phyloP scores from a whole-genome alignment of 1,140 invertebrate species.

The Drosophila nannoptera region DNA sequence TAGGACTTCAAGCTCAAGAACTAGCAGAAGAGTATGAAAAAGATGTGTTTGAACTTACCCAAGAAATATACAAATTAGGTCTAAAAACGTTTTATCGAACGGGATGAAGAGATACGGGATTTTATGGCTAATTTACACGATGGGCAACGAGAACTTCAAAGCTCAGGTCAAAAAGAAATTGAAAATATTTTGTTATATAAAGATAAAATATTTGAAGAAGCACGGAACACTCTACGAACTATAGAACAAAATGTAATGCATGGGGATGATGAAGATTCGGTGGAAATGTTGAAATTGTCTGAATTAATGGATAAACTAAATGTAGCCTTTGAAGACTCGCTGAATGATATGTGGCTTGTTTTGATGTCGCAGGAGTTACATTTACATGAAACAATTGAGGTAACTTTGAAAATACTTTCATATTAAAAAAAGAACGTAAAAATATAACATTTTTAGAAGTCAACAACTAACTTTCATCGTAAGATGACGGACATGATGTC shows the following conservation, averaged over 20 bases:
- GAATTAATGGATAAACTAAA: constrained; percentile 79
- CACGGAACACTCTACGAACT: constrained; percentile 60
- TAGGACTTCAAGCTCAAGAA: constrained; percentile 83
- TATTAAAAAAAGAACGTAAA: constrained; percentile 38
- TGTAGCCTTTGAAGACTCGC: too few species aligned
- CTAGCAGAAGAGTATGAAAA: constrained; percentile 65
- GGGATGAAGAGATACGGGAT: too few species aligned
- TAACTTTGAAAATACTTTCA: too few species aligned
- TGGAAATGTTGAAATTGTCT: constrained; percentile 67
- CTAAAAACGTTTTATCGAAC: too few species aligned
- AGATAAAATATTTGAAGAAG: too few species aligned
- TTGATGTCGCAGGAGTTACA: too few species aligned
- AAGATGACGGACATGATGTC: constrained; percentile 87
- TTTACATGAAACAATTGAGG: too few species aligned
- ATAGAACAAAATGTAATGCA: constrained; percentile 43
- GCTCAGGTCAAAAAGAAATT: constrained; percentile 47
- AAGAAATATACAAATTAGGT: too few species aligned
- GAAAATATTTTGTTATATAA: constrained; percentile 55
- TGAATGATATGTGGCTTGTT: too few species aligned
- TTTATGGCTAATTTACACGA: too few species aligned
- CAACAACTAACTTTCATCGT: constrained; percentile 82
- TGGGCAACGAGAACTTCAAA: too few species aligned
- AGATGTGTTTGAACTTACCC: too few species aligned
- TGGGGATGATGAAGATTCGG: constrained; percentile 52
- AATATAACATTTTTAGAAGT: constrained; percentile 34